Percentiles rank a stretch among this genome's conserved stretches.
phyloP scores from a whole-genome alignment of 2,797 vertebrate genomes.

The Oryzias sinensis region DNA sequence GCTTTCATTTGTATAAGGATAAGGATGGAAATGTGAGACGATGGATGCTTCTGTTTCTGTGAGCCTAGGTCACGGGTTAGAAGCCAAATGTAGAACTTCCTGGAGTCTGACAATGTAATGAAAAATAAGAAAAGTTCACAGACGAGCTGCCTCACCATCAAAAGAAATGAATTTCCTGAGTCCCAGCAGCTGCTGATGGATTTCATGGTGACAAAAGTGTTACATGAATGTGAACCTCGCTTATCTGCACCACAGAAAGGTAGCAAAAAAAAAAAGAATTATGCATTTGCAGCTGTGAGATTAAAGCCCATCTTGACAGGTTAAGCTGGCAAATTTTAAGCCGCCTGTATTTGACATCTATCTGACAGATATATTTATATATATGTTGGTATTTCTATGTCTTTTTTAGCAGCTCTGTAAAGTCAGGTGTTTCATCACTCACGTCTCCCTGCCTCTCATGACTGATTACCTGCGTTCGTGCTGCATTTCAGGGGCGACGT shows the following conservation, averaged over 20 bases:
- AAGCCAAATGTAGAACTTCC: constrained; percentile 34
- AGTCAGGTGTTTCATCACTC: constrained; percentile 36
- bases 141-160: constrained; percentile 14
- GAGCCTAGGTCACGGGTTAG: constrained; percentile 29
- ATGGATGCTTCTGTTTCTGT: constrained; percentile 28
- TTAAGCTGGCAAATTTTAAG: neutral
- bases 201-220: constrained; percentile 22
- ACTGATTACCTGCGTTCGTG: constrained; percentile 26
- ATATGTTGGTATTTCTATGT: neutral
- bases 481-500: constrained; percentile 86
- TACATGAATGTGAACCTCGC: constrained; percentile 19
- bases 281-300: constrained; percentile 14
- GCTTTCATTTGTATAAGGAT: too few relatives aligned
- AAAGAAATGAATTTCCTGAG: constrained; percentile 40
- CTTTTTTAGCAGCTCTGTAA: constrained; percentile 4
- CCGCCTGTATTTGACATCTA: constrained; percentile 1
- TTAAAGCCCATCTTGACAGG: neutral
- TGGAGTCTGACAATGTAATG: constrained; percentile 27
- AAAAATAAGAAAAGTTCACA: constrained; percentile 5
- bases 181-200: constrained; percentile 28
- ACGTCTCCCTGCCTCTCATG: constrained; percentile 27
- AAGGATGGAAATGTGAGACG: constrained; percentile 24
- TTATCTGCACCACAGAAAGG: constrained; percentile 8
- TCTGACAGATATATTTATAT: neutral
- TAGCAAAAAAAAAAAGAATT: neutral